A percentile compares a stretch with the other conserved stretches of the same genome.
phyloP scores from a whole-genome alignment of 2,113 vertebrate species.

The Butorides virescens region DNA sequence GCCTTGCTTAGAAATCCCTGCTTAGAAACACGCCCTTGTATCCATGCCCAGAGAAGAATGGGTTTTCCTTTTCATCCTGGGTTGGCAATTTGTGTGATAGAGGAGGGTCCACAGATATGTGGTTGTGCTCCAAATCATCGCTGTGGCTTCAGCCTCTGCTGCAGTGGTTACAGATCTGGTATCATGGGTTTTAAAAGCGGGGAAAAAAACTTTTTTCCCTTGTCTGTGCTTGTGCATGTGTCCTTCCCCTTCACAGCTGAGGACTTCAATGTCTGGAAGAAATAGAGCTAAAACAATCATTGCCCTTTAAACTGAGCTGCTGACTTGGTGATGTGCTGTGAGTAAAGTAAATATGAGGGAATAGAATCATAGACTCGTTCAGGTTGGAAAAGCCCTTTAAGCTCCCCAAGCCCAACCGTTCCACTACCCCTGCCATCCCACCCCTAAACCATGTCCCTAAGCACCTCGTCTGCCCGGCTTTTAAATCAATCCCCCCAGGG shows the following conservation, averaged over 20 bases:
- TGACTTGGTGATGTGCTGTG: not conserved
- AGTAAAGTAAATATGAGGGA: not conserved
- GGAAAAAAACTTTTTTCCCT: not conserved
- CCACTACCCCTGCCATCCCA: too few species aligned
- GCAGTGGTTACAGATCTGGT: too few species aligned
- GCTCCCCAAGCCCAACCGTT: too few species aligned
- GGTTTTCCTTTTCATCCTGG: fast-evolving
- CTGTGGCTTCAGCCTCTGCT: not conserved
- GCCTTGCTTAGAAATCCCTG: too few species aligned
- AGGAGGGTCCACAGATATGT: too few species aligned
- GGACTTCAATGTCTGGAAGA: not conserved
- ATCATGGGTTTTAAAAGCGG: not conserved
- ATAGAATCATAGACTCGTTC: too few species aligned
- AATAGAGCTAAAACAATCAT: not conserved
- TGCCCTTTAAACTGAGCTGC: not conserved
- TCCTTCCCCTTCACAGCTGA: not conserved
- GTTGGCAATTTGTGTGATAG: not conserved
- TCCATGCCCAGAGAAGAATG: not conserved
- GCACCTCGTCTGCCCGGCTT: too few species aligned
- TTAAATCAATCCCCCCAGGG: too few species aligned
- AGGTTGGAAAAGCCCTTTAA: too few species aligned
- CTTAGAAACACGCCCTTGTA: not conserved
- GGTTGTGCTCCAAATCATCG: too few species aligned
- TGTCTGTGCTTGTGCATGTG: fast-evolving
- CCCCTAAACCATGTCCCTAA: too few species aligned